Base-by-base conservation (phyloP, 2,888 invertebrate species). In the Sarcophaga subvicina region DNA sequence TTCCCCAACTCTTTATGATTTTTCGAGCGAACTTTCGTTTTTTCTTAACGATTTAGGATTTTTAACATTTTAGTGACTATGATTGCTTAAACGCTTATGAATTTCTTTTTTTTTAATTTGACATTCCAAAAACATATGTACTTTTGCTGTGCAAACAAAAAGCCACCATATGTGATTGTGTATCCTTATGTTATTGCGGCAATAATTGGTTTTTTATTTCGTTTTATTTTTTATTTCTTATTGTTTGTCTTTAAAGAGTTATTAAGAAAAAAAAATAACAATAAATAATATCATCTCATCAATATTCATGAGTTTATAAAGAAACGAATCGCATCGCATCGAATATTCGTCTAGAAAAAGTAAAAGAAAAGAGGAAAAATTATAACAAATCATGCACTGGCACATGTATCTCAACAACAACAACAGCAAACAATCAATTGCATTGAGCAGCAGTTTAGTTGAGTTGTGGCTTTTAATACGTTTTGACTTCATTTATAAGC, bases 341-440 rank as follows among this genome's bases (percentile, higher is more conserved):
- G 49, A 37, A 67, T 20, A 14, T 3, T 45, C 20, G 17, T 45
- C 17, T 72, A 14, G 5, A 67, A 47, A 67, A 14, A 0, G 25
- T 60, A 69, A 12, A 73, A 73, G 8, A 64, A 4, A 11, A 11
- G 4, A 37, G 3, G 2, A 17, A 63, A 67, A 54, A 69, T 54
- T 75, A 66, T 59, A 80, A 77, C 67, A 83, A 86, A 72, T 79
- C 82, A 83, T 80, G 22, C 22, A 22, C 22, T 22, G 75, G 63
- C 79, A 17, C 17, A 75, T 67, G 49, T 75, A 37, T 37, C 0
- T 10, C 37, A 10, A 37, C 37, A 37, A 37, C 8, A 37, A 37
- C 37, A 37, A 10, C 10, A 37, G 2, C 37, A 37, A 77, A 69
- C 72, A 86, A 80, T 54, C 47, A 70, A 69, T 27, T 47, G 17